These are phyloP conservation scores for Pristionchus japonicus DNA, from an alignment of 2,888 invertebrate species.

Conservation along the genomic window DNA sequence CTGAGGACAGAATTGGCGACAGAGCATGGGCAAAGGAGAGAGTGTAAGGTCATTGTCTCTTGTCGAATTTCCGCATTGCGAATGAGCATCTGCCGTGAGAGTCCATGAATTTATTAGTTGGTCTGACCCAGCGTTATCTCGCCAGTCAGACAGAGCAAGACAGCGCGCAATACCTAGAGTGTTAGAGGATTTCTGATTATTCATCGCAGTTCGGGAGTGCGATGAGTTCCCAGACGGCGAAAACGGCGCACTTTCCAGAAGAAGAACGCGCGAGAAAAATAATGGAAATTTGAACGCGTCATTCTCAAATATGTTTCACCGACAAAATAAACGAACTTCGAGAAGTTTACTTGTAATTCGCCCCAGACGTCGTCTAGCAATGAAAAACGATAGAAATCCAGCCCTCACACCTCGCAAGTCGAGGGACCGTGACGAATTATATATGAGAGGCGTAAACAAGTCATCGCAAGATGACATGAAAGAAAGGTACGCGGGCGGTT, in stretches of 20 bases:
- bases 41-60: background rate
- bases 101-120: conserved; percentile 9
- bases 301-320: too few relatives aligned
- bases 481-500: background rate
- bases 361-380: too few relatives aligned
- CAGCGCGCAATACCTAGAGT: background rate
- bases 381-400: background rate
- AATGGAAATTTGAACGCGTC: too few relatives aligned
- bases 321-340: too few relatives aligned
- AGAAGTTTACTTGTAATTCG: too few relatives aligned
- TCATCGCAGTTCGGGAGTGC: too few relatives aligned
- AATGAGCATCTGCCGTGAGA: background rate
- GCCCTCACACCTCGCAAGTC: background rate
- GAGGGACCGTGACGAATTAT: background rate
- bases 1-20: too few relatives aligned
- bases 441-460: background rate
- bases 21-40: too few relatives aligned
- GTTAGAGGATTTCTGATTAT: too few relatives aligned
- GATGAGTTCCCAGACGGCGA: too few relatives aligned
- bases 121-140: background rate
- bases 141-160: background rate
- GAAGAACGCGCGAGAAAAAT: too few relatives aligned
- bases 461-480: background rate
- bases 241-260: too few relatives aligned
- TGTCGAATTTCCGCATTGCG: background rate